Percentiles rank a stretch among this genome's conserved stretches.
These are phyloP conservation scores for Calephelis virginiensis DNA, from an alignment of 1,140 invertebrate species.

Conservation along the genomic window DNA sequence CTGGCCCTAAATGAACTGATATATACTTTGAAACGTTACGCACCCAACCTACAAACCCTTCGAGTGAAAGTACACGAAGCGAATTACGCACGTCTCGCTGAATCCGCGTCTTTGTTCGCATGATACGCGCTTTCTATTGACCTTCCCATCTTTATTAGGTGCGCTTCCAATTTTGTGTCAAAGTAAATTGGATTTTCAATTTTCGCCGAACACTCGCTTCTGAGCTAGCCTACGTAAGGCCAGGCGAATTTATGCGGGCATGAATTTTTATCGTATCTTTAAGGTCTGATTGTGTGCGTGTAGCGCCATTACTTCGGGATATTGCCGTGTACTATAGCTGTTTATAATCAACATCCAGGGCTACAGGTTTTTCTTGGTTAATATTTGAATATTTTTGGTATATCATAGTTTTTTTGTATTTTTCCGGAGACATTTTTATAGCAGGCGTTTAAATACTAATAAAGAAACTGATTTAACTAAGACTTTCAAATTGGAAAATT, in stretches of 20 bases:
- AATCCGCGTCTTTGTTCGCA: conserved; percentile 28
- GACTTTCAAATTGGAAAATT: too few species aligned
- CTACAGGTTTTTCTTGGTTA: too few species aligned
- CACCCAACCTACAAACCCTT: conserved; percentile 17
- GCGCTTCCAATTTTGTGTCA: conserved; percentile 37
- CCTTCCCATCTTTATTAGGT: conserved; percentile 34
- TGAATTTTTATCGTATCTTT: conserved; percentile 41
- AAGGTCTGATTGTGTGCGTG: conserved; percentile 34
- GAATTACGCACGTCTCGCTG: conserved; percentile 31
- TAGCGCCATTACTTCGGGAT: conserved; percentile 22
- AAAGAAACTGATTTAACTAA: too few species aligned
- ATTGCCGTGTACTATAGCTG: not conserved
- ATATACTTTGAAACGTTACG: conserved; percentile 11
- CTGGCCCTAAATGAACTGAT: conserved; percentile 10
- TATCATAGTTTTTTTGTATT: too few species aligned
- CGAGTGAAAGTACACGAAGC: conserved; percentile 19
- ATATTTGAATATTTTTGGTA: too few species aligned
- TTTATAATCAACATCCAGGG: not conserved
- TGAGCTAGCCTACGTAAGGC: conserved; percentile 23
- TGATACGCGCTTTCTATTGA: conserved; percentile 37
- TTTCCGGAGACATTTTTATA: too few species aligned
- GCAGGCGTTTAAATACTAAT: too few species aligned
- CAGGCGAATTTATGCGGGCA: conserved; percentile 34
- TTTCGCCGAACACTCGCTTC: conserved; percentile 32
- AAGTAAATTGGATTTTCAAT: conserved; percentile 42